These are phyloP conservation scores for Crocidura indochinensis DNA, from an alignment of 2,797 vertebrate genomes.

Conservation along the genomic window DNA sequence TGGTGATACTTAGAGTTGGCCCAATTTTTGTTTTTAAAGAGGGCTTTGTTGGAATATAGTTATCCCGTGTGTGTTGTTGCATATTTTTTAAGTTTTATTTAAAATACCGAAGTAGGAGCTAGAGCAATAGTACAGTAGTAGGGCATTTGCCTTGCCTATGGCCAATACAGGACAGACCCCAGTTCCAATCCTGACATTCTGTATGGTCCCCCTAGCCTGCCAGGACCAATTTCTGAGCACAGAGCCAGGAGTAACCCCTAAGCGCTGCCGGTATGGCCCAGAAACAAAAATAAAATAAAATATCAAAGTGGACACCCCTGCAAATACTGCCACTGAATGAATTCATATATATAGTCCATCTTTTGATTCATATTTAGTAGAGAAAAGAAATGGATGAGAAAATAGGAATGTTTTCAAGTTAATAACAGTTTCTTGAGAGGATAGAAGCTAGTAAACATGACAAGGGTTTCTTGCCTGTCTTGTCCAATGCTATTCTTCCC, in stretches of 20 bases:
- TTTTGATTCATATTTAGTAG: not conserved
- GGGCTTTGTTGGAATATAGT: too few relatives aligned
- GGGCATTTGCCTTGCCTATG: too few relatives aligned
- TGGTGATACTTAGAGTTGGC: too few relatives aligned
- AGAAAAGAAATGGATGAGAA: not conserved
- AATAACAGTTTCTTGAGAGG: not conserved
- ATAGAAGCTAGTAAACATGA: slow-evolving; percentile 10
- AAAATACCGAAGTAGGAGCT: not conserved
- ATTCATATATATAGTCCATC: not conserved
- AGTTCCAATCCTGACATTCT: too few relatives aligned
- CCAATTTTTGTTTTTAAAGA: too few relatives aligned
- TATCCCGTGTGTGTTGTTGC: too few relatives aligned
- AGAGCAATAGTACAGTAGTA: too few relatives aligned
- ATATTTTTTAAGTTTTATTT: slow-evolving; percentile 17
- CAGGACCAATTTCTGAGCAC: too few relatives aligned
- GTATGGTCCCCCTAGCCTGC: too few relatives aligned
- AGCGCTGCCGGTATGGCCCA: too few relatives aligned
- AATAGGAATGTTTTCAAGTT: slow-evolving; percentile 5
- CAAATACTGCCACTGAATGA: not conserved
- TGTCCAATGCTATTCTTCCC: not conserved
- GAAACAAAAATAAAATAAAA: not conserved
- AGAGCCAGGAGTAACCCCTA: too few relatives aligned
- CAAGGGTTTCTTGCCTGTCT: slow-evolving; percentile 8
- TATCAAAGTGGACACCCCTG: not conserved
- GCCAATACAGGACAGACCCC: too few relatives aligned